Evolutionary conservation across 1,140 invertebrate genomes (phyloP).

Genomic region (Muscidifurax raptorellus): DNA sequence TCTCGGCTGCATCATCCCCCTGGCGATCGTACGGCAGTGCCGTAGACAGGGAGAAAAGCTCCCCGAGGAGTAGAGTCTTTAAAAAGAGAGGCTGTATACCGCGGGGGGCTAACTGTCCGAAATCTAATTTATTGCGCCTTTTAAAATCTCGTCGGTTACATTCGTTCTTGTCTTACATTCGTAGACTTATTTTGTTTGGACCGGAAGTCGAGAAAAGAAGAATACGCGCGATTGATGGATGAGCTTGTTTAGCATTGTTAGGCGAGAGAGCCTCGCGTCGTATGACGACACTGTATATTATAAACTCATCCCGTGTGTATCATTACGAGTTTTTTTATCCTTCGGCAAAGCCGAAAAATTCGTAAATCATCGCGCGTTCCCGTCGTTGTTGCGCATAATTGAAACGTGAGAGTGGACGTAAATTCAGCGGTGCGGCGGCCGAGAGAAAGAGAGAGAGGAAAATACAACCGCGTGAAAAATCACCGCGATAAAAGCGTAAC

Average conservation of each 20-base stretch:
- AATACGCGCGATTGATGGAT: too few relatives aligned
- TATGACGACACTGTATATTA: too few relatives aligned
- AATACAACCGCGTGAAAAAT: background rate
- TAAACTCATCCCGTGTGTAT: too few relatives aligned
- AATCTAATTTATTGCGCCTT: background rate
- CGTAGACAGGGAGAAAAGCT: background rate
- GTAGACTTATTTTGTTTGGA: too few relatives aligned
- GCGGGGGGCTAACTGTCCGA: background rate
- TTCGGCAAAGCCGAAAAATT: background rate
- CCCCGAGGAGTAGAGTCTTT: background rate
- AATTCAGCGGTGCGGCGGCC: background rate
- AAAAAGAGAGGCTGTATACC: background rate
- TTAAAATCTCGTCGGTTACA: too few relatives aligned
- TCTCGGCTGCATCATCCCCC: background rate
- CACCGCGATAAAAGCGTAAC: background rate
- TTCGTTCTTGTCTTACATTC: too few relatives aligned
- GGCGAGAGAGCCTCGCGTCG: too few relatives aligned
- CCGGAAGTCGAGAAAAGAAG: too few relatives aligned
- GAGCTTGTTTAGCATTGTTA: too few relatives aligned
- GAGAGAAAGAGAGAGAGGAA: background rate
- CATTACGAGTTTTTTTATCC: background rate
- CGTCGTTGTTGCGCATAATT: background rate
- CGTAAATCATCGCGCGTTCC: background rate
- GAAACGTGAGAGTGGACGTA: background rate
- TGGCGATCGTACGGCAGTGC: background rate